A percentile compares a stretch with the other conserved stretches of the same genome.
These are phyloP conservation scores for Akabosia matsudoensis DNA, from an alignment of 1,140 invertebrate species.

Conservation along the genomic window DNA sequence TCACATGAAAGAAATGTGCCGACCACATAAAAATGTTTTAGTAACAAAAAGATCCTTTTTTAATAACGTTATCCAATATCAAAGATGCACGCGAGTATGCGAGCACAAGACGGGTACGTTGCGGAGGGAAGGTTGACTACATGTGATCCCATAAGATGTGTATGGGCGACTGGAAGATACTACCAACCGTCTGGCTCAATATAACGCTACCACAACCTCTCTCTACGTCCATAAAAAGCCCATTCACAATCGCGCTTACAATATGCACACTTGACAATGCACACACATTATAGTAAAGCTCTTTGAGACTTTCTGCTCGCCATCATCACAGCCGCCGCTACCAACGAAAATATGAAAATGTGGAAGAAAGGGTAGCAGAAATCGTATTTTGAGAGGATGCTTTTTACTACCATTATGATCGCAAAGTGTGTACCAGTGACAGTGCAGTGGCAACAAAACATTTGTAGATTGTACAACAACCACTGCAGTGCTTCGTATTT, in stretches of 20 bases:
- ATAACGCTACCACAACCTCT: background rate
- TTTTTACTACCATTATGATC: background rate
- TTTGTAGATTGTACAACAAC: background rate
- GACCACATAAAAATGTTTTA: too few relatives aligned
- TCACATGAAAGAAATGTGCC: background rate
- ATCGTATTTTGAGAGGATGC: background rate
- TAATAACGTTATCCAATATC: too few relatives aligned
- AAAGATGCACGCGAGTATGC: constrained; percentile 4
- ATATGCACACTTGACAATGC: background rate
- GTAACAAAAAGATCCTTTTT: too few relatives aligned
- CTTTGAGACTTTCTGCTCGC: background rate
- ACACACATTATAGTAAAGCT: background rate
- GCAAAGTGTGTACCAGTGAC: background rate
- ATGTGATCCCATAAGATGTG: constrained; percentile 1
- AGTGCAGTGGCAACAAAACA: background rate
- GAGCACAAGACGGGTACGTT: background rate
- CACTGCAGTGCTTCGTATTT: background rate
- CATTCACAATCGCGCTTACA: constrained; percentile 1
- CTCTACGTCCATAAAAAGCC: background rate
- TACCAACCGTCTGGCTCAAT: background rate
- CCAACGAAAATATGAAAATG: background rate
- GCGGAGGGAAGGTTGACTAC: constrained; percentile 4
- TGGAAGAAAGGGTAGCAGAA: constrained; percentile 3
- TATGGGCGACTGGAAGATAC: constrained; percentile 18
- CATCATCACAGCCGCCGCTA: background rate